A percentile compares a stretch with the other conserved stretches of the same genome.
Evolutionary conservation across 2,113 vertebrate species (phyloP).

Genomic region (Furnarius figulus): DNA sequence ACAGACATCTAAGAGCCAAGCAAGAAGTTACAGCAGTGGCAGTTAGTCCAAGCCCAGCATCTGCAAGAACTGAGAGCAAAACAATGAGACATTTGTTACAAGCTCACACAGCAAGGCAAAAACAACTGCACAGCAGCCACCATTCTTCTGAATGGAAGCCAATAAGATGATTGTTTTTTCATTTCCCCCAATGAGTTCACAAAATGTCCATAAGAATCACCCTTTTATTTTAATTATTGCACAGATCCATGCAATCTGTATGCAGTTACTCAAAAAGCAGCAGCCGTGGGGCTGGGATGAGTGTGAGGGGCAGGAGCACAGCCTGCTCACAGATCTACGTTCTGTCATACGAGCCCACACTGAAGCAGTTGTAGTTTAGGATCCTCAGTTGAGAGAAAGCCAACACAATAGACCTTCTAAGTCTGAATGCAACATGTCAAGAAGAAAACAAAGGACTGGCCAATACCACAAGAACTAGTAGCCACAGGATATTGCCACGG

Average conservation of each 20-base stretch:
- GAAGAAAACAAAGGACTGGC: neutral
- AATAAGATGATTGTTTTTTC: neutral
- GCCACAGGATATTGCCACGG: neutral
- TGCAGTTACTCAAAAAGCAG: neutral
- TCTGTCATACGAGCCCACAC: neutral
- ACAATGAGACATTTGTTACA: conserved; percentile 5
- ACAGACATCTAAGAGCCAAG: neutral
- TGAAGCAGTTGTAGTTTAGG: neutral
- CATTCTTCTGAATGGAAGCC: neutral
- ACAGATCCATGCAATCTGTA: neutral
- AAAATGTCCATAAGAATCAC: neutral
- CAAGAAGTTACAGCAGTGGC: neutral
- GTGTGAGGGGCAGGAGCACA: neutral
- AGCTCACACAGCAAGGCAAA: neutral
- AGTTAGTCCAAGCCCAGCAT: neutral
- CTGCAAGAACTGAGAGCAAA: neutral
- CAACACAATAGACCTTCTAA: neutral
- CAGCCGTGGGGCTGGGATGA: neutral
- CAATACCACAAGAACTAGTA: neutral
- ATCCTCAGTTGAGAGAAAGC: neutral
- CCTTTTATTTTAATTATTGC: neutral
- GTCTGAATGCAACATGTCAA: neutral
- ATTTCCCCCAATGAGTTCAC: neutral
- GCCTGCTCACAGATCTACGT: neutral
- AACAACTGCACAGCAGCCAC: neutral